phyloP scores from a whole-genome alignment of 2,888 invertebrate species.

The Aproaerema taeniolella region DNA sequence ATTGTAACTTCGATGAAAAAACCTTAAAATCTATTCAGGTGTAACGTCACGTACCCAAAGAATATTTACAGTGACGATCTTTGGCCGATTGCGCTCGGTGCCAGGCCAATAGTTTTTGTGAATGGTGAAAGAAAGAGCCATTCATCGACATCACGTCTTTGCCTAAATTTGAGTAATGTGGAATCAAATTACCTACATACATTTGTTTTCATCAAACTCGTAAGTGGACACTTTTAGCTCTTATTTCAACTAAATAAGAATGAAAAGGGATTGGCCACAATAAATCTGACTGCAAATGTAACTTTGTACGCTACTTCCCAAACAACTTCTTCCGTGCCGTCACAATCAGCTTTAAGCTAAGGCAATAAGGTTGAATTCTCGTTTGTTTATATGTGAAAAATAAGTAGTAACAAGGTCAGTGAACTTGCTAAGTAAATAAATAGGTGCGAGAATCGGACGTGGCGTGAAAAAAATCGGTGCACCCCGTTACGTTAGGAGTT shows the following conservation, averaged over 20 bases:
- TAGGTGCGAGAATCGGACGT: constrained; percentile 16
- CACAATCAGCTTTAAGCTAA: not conserved
- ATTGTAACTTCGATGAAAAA: no score
- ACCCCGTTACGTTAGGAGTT: constrained; percentile 32
- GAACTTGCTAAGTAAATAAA: constrained; percentile 17
- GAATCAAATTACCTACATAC: constrained; percentile 4
- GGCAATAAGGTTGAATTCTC: not conserved
- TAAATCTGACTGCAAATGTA: not conserved
- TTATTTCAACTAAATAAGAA: not conserved
- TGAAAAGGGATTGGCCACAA: not conserved
- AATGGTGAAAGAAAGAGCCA: constrained; percentile 13
- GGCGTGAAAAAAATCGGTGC: constrained; percentile 13
- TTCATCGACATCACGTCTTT: constrained; percentile 13
- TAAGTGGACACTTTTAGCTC: no score
- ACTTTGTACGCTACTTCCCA: not conserved
- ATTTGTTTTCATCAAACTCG: constrained; percentile 2
- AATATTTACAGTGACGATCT: no score
- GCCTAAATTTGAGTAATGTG: constrained; percentile 11
- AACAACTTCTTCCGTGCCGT: not conserved
- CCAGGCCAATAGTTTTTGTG: constrained; percentile 10
- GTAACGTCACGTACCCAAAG: no score
- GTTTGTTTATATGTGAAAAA: not conserved
- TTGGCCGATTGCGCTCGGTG: no score
- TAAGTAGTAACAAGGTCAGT: constrained; percentile 11
- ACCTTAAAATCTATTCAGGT: no score